phyloP scores from a whole-genome alignment of 2,797 vertebrate species.

The Phoxinus dragarum region DNA sequence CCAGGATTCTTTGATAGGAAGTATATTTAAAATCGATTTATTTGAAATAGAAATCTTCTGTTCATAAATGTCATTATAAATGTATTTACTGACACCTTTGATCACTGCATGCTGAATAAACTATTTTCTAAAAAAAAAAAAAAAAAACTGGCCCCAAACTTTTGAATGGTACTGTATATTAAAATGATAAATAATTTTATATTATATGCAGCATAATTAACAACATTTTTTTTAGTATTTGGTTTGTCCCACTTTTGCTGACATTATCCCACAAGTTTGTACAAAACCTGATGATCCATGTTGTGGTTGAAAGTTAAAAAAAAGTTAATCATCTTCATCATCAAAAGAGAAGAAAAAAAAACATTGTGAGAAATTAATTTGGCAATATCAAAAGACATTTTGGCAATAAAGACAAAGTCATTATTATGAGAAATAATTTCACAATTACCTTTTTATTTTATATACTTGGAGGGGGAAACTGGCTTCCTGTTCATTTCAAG shows the following conservation, averaged over 20 bases:
- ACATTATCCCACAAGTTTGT: neutral
- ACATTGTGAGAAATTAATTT: neutral
- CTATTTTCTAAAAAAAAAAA: too few species aligned
- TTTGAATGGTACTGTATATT: too few species aligned
- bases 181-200: neutral
- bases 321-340: neutral
- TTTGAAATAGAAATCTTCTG: neutral
- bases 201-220: neutral
- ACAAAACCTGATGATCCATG: neutral
- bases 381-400: too few species aligned
- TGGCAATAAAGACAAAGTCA: neutral
- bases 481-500: neutral
- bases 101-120: neutral
- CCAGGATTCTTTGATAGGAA: too few species aligned
- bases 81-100: neutral
- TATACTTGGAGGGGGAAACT: neutral
- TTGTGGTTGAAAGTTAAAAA: neutral
- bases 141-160: too few species aligned
- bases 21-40: neutral
- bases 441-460: neutral
- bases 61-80: neutral
- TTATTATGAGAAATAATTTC: neutral
- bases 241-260: neutral
- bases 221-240: neutral
- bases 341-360: neutral